Base-by-base conservation (phyloP, 2,888 invertebrate species). In the Lordiphosa andalusiaca region DNA sequence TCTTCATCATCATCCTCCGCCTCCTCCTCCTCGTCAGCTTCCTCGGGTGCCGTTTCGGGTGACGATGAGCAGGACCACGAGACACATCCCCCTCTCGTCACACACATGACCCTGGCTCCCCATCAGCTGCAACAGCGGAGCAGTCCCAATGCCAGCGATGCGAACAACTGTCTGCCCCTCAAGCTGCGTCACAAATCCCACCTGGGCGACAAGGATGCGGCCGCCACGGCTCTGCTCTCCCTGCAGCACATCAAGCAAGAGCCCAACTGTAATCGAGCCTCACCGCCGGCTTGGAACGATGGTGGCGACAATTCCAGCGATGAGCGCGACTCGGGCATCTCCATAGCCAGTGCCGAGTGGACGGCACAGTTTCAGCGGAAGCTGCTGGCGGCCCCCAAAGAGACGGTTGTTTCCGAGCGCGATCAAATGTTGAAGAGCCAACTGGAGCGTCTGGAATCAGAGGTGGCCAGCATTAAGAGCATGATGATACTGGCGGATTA, bases 161-260 rank as follows among this genome's bases (percentile, higher is more conserved):
- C 93, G 35, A 94, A 95, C 90, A 95, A 95, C 87, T 93, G 95
- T 80, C 91, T 97, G 87, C 97, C 97, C 2, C 93, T 96, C 78
- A 97, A 97, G 88, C 91, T 97, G 69, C 93, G 97, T 87, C 97
- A 97, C 91, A 97, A 97, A 90, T 95, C 95, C 36, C 95, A 96
- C 86, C 91, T 97, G 64, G 96, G 96, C 7, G 96, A 96, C 87
- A 96, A 96, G 88, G 96, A 96, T 87, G 96, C 96, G 7, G 95
- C 95, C 50, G 95, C 95, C 57, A 93, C 92, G 60, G 95, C 95
- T 10, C 91, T 95, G 56, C 91, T 95, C n/a, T 94, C 94, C 38
- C 91, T 95, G 42, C 95, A 95, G 86, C 94, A 95, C 86, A 95
- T 96, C 86, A 96, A 96, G 88, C 95, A 95, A 86, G 96, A 96